Evolutionary conservation across 1,140 invertebrate species (phyloP).

Genomic region (Marisa cornuarietis): DNA sequence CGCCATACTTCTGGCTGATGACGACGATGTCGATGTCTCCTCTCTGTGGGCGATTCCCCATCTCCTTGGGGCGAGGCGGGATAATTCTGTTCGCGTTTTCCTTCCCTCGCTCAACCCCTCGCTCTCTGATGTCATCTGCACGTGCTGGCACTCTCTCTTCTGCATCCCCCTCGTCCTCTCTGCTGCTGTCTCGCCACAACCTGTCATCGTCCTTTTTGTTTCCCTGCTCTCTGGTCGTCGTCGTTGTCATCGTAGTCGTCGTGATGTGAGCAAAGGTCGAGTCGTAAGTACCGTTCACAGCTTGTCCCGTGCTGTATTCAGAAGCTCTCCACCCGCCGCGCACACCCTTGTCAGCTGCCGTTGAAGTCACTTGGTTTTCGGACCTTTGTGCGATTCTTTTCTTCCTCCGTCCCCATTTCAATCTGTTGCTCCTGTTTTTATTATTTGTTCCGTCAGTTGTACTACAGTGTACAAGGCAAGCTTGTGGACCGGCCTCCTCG

Average conservation of each 20-base stretch:
- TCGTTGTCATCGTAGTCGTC: background rate
- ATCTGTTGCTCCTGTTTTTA: too few species aligned
- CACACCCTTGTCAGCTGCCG: background rate
- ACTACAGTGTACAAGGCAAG: too few species aligned
- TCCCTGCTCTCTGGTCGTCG: background rate
- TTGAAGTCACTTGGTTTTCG: background rate
- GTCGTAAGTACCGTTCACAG: background rate
- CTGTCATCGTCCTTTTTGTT: background rate
- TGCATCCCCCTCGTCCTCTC: background rate
- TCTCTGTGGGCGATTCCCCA: background rate
- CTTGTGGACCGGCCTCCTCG: too few species aligned
- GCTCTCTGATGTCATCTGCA: background rate
- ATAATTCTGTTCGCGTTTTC: background rate
- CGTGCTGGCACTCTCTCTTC: background rate
- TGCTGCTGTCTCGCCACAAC: background rate
- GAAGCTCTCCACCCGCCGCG: too few species aligned
- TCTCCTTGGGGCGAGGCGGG: slow-evolving; percentile 4
- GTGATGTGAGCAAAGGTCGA: background rate
- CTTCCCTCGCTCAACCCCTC: background rate
- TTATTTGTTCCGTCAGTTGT: too few species aligned
- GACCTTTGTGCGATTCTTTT: background rate
- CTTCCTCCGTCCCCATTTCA: background rate
- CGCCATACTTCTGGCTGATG: background rate
- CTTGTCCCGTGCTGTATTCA: background rate
- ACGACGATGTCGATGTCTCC: slow-evolving; percentile 16